phyloP scores from a whole-genome alignment of 2,113 vertebrate species.

The Saccopteryx leptura region DNA sequence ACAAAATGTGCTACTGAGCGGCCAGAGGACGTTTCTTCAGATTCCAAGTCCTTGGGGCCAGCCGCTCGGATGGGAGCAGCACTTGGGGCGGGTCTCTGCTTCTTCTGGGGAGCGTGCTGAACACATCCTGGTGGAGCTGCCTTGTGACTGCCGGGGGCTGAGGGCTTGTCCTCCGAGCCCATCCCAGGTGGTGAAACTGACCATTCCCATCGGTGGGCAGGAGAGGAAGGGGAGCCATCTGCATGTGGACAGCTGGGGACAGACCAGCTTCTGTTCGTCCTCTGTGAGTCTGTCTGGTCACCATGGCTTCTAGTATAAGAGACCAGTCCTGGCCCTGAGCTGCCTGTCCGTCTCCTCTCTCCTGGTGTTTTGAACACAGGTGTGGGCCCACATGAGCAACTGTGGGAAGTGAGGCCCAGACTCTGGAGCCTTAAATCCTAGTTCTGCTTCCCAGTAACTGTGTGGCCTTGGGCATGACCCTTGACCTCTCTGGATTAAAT shows the following conservation, averaged over 20 bases:
- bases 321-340: neutral
- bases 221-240: neutral
- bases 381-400: neutral
- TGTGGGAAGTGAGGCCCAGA: neutral
- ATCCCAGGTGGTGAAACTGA: neutral
- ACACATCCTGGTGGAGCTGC: neutral
- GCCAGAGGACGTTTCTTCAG: neutral
- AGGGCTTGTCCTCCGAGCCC: neutral
- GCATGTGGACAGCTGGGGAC: neutral
- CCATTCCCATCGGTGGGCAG: neutral
- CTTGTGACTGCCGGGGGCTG: neutral
- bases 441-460: neutral
- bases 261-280: neutral
- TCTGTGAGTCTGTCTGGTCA: neutral
- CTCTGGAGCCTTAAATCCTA: neutral
- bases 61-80: fast-evolving
- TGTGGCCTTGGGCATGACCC: neutral
- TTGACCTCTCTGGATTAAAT: neutral
- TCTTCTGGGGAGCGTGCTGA: neutral
- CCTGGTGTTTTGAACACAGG: neutral
- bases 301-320: neutral
- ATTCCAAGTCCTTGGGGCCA: neutral
- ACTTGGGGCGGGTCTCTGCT: neutral
- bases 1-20: neutral
- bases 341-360: neutral